Conservation (phyloP, 2,113 vertebrate genomes). For the Dissostichus mawsoni region DNA sequence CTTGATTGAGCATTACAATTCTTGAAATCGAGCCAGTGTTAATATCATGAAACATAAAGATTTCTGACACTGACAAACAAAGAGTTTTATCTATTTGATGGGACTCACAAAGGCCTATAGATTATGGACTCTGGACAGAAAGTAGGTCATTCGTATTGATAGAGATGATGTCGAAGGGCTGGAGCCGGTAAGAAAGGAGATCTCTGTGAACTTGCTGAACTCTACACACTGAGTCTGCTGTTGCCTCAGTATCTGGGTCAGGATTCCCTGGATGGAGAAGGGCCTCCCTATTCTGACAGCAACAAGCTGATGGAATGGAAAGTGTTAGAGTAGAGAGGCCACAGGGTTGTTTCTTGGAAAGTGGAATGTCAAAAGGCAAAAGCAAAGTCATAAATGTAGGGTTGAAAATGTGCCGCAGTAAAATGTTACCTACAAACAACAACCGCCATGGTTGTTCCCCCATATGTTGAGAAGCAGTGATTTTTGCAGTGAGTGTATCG, state of each 20-base stretch:
- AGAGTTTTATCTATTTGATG: constrained; percentile 21
- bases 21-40: constrained; percentile 21
- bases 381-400: background rate
- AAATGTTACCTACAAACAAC: background rate
- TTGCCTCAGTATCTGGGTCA: constrained; percentile 54
- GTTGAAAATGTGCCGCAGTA: background rate
- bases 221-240: constrained; percentile 50
- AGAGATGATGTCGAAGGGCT: constrained; percentile 44
- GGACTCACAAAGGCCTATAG: constrained; percentile 35
- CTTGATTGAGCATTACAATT: constrained; percentile 44
- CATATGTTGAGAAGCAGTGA: background rate
- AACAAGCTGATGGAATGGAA: constrained; percentile 23
- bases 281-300: constrained; percentile 23
- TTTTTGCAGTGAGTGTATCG: background rate
- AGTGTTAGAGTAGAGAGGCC: background rate
- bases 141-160: constrained; percentile 61
- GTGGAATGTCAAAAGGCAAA: constrained; percentile 5
- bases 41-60: constrained; percentile 12
- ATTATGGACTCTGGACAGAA: constrained; percentile 48
- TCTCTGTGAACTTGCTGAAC: constrained; percentile 67
- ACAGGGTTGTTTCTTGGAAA: constrained; percentile 1
- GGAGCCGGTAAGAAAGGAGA: constrained; percentile 50
- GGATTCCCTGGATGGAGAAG: constrained; percentile 60
- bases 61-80: constrained; percentile 26
- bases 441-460: background rate